A percentile compares a stretch with the other conserved stretches of the same genome.
Evolutionary conservation across 2,113 vertebrate genomes (phyloP).

Genomic region (Ictalurus punctatus): DNA sequence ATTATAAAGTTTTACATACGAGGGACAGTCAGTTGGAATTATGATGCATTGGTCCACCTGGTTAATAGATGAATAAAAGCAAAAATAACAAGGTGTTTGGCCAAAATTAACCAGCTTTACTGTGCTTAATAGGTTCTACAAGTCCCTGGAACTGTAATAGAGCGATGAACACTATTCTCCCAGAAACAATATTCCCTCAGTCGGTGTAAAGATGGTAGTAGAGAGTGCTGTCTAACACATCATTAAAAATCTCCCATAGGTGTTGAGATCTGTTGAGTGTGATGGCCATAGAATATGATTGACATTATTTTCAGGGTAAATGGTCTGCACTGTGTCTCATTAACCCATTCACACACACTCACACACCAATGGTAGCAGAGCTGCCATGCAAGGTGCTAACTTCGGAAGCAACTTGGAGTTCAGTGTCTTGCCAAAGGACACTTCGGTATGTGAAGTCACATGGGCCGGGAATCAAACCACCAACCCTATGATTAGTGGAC

Average conservation of each 20-base stretch:
- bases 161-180: neutral
- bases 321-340: too few species aligned
- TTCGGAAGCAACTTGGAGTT: too few species aligned
- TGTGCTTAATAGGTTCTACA: neutral
- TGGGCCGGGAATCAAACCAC: too few species aligned
- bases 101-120: neutral
- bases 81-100: neutral
- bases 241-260: neutral
- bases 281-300: neutral
- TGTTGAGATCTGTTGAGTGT: neutral
- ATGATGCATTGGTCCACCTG: conserved; percentile 50
- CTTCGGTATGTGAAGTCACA: too few species aligned
- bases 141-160: neutral
- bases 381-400: too few species aligned
- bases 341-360: too few species aligned
- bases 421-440: too few species aligned
- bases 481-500: too few species aligned
- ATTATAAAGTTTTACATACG: conserved; percentile 64
- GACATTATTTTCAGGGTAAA: neutral
- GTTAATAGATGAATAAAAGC: neutral
- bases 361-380: too few species aligned
- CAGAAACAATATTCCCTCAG: neutral
- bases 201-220: neutral
- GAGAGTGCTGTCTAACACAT: neutral
- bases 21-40: conserved; percentile 29